Evolutionary conservation across 2,797 vertebrate genomes (phyloP).

Genomic region (Phataginus tetradactyla): DNA sequence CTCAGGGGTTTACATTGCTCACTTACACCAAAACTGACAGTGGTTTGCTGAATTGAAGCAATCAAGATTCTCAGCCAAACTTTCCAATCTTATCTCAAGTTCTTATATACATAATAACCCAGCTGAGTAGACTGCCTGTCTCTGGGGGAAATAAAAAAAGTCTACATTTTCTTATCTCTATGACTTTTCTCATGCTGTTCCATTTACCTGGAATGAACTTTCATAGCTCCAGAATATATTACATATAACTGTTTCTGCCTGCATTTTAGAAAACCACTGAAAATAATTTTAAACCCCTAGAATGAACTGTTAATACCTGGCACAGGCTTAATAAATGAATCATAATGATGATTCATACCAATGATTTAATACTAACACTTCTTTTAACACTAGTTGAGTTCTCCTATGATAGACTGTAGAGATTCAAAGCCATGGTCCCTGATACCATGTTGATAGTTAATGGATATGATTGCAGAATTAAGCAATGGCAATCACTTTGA

Average conservation of each 20-base stretch:
- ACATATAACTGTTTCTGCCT: not conserved
- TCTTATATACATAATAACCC: not conserved
- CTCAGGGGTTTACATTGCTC: not conserved
- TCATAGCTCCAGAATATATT: not conserved
- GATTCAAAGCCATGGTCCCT: not conserved
- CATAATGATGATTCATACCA: not conserved
- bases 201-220: not conserved
- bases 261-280: not conserved
- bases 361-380: not conserved
- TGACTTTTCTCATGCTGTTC: not conserved
- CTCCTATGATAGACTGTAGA: not conserved
- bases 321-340: not conserved
- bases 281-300: constrained; percentile 39
- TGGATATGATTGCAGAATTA: not conserved
- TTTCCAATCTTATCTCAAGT: not conserved
- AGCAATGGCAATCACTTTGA: not conserved
- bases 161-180: not conserved
- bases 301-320: not conserved
- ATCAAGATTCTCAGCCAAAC: not conserved
- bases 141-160: not conserved
- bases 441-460: not conserved
- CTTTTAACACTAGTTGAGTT: not conserved
- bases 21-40: not conserved
- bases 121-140: not conserved
- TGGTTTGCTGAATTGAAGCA: not conserved